Base-by-base conservation (phyloP, 2,113 vertebrate species). In the Campylorhamphus procurvoides region DNA sequence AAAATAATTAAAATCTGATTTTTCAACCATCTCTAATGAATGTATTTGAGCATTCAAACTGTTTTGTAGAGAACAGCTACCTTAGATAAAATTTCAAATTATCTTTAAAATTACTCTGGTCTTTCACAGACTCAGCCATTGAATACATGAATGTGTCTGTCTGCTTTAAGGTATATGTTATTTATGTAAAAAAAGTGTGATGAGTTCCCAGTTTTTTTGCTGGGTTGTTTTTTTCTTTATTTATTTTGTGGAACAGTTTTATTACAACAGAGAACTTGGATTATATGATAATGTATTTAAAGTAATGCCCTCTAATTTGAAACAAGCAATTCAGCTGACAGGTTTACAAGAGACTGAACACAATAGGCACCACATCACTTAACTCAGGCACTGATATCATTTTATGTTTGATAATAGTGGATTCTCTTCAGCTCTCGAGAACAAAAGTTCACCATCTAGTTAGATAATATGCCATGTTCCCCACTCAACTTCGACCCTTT, bases 311-410 rank as follows among this genome's bases (percentile, higher is more conserved):
- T 22, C 33, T 16, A 59, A 64, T 62, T 24, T 52, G 37, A 69
- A 84, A 42, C 3, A 28, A 63, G 18, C 62, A 39, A 16, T 59
- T 53, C 13, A 50, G 31, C n/a, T 82, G 12, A 4, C 13, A 52
- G 28, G 25, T 35, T n/a, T 55, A 59, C 9, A 37, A 31, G 22
- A 72, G 29, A 35, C n/a, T 59, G 58, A 88, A 46, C 10, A 39
- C 5, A 2, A n/a, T 4, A 24, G 22, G 2, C 4, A 1, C n/a
- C 8, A 0, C 44, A 83, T 39, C 23, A 37, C 14, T 49, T 35
- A 5, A 14, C 35, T 59, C 18, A 16, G 10, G 39, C 12, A 49
- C 44, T 39, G 53, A 76, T 39, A 18, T 63, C 0, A n/a, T 67
- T 67, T 50, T 22, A 14, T 15, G 7, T 35, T 46, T 58, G 5